Evolutionary conservation across 2,797 vertebrate species (phyloP).

Genomic region (Mormyrus proboscirostris): DNA sequence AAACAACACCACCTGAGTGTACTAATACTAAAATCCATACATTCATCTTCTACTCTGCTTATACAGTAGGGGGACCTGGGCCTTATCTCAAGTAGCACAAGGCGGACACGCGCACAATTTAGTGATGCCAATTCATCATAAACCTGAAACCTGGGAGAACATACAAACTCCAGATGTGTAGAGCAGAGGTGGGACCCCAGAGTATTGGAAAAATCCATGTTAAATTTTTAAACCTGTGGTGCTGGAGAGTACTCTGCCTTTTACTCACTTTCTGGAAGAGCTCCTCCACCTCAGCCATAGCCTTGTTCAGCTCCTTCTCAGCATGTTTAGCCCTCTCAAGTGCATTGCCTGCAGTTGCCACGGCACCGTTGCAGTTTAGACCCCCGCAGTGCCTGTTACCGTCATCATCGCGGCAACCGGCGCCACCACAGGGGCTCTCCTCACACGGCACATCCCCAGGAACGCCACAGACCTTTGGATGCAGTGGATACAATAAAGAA

Average conservation of each 20-base stretch:
- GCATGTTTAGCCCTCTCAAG: conserved; percentile 77
- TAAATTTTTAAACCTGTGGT: background rate
- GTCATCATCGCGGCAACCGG: conserved; percentile 84
- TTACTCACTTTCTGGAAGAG: conserved; percentile 70
- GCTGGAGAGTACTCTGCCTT: background rate
- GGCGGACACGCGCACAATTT: background rate
- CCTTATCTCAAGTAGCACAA: background rate
- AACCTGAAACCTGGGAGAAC: background rate
- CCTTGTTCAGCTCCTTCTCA: conserved; percentile 79
- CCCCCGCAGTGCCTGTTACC: conserved; percentile 83
- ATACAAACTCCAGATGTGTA: background rate
- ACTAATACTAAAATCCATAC: background rate
- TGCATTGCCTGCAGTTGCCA: conserved; percentile 71
- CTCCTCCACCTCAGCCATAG: conserved; percentile 70
- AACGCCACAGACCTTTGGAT: conserved; percentile 76
- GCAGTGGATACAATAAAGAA: background rate
- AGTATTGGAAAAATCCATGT: background rate
- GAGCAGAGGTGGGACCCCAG: background rate
- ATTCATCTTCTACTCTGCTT: background rate
- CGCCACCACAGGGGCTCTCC: conserved; percentile 85
- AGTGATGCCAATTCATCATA: background rate
- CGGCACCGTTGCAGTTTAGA: conserved; percentile 79
- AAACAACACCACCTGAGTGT: background rate
- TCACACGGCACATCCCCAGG: conserved; percentile 72
- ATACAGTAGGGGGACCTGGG: background rate